These are phyloP conservation scores for Apotomis betuletana DNA, from an alignment of 2,888 invertebrate species.

Conservation along the genomic window DNA sequence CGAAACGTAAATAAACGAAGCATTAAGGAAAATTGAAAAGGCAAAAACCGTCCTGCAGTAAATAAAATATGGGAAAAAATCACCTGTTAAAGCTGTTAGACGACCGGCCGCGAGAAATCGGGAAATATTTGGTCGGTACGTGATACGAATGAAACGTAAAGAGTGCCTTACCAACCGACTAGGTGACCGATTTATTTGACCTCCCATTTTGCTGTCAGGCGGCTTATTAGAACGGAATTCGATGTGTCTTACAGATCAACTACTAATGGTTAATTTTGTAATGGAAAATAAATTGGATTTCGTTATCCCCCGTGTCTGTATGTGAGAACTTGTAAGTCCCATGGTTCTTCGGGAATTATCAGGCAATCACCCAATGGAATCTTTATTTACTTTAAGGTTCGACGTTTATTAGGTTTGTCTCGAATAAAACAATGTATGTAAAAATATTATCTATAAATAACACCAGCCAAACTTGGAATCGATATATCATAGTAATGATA, in stretches of 20 bases:
- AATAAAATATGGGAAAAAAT: constrained; percentile 46
- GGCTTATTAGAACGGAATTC: constrained; percentile 36
- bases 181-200: constrained; percentile 41
- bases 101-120: constrained; percentile 47
- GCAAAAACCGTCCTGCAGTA: constrained; percentile 45
- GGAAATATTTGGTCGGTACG: constrained; percentile 51
- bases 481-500: neutral
- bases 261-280: constrained; percentile 41
- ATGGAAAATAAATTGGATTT: constrained; percentile 42
- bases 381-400: neutral
- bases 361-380: constrained; percentile 7
- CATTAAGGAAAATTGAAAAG: constrained; percentile 45
- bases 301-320: constrained; percentile 6
- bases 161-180: constrained; percentile 31
- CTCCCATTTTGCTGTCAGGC: constrained; percentile 35
- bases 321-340: constrained; percentile 26
- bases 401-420: neutral
- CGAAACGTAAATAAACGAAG: constrained; percentile 31
- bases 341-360: constrained; percentile 13
- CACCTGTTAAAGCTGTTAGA: constrained; percentile 50
- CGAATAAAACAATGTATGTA: neutral
- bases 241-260: constrained; percentile 39
- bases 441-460: no score
- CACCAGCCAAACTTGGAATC: neutral
- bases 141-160: constrained; percentile 47